Evolutionary conservation across 2,888 invertebrate genomes (phyloP), one percentile per base, ranked within the genome.

Genomic region (Serripes groenlandicus): DNA sequence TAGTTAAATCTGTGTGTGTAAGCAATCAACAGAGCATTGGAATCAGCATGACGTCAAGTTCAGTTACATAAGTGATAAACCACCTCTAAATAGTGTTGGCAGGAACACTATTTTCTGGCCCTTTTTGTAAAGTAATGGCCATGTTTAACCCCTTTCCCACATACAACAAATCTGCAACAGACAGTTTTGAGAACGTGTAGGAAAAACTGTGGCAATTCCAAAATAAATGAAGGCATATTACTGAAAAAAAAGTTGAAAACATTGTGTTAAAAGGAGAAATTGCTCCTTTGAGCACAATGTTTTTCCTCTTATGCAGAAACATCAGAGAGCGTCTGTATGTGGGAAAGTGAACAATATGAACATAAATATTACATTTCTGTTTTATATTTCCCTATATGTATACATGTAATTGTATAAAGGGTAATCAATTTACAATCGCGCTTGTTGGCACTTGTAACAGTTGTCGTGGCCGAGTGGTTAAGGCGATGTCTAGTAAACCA

Each of bases 381-480:
- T 42, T 42, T 11, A 7, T 42, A 42, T 42, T 15, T 42, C 15
- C 15, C 42, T 11, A 42, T 15, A 42, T 42, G 42, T 15, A 11
- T 15, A 42, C 15, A 42, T 42, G 42, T n/a, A n/a, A n/a, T n/a
- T n/a, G n/a, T n/a, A n/a, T n/a, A n/a, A n/a, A n/a, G n/a, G n/a
- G n/a, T n/a, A n/a, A n/a, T n/a, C n/a, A n/a, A n/a, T n/a, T n/a
- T n/a, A n/a, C n/a, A n/a, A n/a, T n/a, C n/a, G n/a, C n/a, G n/a
- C n/a, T n/a, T n/a, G n/a, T n/a, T n/a, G n/a, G n/a, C n/a, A n/a
- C n/a, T n/a, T n/a, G n/a, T n/a, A n/a, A n/a, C 49, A 49, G 49
- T 49, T 49, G 71, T 71, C 71, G 71, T 71, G 71, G 71, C 71
- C 71, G 71, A 71, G 71, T 71, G 71, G 71, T 71, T 71, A 71